A percentile compares a stretch with the other conserved stretches of the same genome.
Conservation (phyloP, 1,140 invertebrate species). For the Atopsyche davidsoni region DNA sequence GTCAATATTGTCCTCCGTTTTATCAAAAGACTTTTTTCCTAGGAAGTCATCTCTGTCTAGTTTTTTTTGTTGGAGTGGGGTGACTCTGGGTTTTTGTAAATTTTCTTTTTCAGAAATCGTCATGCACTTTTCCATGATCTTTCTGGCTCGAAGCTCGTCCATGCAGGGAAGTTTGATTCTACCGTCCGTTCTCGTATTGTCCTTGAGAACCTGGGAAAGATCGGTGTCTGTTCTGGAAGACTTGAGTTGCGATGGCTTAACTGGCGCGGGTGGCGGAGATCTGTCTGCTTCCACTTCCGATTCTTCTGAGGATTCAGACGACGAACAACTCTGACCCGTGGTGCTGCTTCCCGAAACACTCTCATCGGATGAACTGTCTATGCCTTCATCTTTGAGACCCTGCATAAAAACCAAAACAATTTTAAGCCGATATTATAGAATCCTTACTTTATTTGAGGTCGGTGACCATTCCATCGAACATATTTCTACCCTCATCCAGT, state of each 20-base stretch:
- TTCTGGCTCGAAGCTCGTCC: constrained; percentile 25
- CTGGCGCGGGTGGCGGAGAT: constrained; percentile 31
- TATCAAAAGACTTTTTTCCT: background rate
- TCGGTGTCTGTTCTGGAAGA: constrained; percentile 44
- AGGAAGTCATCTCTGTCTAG: background rate
- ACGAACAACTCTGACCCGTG: constrained; percentile 46
- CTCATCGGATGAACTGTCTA: constrained; percentile 47
- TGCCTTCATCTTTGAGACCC: constrained; percentile 48
- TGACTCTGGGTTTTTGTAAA: constrained; percentile 3
- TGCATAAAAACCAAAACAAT: constrained; percentile 22
- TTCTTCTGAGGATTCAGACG: constrained; percentile 42
- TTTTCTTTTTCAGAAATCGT: constrained; percentile 19
- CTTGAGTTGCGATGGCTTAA: constrained; percentile 40
- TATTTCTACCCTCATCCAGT: too few relatives aligned
- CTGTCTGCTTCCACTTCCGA: constrained; percentile 15
- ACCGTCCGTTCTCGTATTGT: constrained; percentile 17
- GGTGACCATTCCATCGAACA: too few relatives aligned
- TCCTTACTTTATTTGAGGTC: background rate
- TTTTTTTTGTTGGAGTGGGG: background rate
- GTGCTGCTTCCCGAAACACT: constrained; percentile 41
- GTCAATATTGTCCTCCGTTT: constrained; percentile 1
- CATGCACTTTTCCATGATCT: constrained; percentile 28
- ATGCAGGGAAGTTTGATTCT: constrained; percentile 26
- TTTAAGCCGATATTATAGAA: background rate
- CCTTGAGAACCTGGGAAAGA: constrained; percentile 32